Conservation (phyloP, 2,113 vertebrate genomes). For the Ia io region DNA sequence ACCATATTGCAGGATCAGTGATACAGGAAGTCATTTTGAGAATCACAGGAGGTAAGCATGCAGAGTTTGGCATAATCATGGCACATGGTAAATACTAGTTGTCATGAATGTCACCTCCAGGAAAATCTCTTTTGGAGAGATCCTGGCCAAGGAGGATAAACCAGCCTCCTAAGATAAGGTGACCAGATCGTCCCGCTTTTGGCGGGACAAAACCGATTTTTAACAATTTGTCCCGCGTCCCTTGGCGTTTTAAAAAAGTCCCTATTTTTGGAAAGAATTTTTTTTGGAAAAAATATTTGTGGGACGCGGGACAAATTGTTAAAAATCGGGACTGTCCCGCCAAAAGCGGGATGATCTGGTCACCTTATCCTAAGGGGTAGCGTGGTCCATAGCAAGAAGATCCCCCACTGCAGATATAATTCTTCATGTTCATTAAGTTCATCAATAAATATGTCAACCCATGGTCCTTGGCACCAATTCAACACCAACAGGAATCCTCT, state of each 20-base stretch:
- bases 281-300: no score
- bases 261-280: no score
- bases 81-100: no score
- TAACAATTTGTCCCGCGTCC: no score
- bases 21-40: neutral
- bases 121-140: neutral
- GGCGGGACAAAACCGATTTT: no score
- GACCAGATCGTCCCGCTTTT: no score
- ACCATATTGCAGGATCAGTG: neutral
- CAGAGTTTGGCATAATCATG: no score
- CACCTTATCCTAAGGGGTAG: no score
- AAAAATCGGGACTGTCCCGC: no score
- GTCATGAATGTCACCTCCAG: neutral
- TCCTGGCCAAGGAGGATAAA: neutral
- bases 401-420: neutral
- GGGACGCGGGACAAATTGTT: no score
- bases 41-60: neutral
- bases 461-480: neutral
- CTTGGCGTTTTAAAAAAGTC: no score
- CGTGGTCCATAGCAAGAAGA: neutral
- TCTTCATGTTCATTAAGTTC: neutral
- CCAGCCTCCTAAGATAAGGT: accelerated
- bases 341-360: no score
- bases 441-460: neutral
- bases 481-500: neutral